phyloP scores from a whole-genome alignment of 2,113 vertebrate species.

The Esox niger region DNA sequence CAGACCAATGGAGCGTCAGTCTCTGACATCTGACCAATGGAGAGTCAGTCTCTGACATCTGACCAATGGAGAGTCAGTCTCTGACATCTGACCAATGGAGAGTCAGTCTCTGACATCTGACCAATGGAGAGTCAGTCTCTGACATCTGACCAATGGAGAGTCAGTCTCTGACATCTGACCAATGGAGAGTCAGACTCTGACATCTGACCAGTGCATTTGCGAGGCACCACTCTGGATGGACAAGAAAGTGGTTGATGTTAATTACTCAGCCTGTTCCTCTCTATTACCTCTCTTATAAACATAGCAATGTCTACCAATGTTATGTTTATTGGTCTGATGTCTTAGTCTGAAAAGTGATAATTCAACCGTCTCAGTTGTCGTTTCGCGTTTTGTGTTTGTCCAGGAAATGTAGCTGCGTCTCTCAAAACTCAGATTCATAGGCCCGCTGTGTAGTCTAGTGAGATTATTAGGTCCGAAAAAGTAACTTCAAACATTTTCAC shows the following conservation, averaged over 20 bases:
- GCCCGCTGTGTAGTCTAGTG: constrained; percentile 9
- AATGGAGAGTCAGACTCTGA: too few species aligned
- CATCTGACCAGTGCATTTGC: constrained; percentile 70
- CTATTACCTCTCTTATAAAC: constrained; percentile 15
- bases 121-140: constrained; percentile 12
- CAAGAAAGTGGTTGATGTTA: constrained; percentile 43
- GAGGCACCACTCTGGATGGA: constrained; percentile 34
- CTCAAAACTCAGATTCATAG: neutral
- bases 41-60: constrained; percentile 22
- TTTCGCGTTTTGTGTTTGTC: too few species aligned
- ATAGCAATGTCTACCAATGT: constrained; percentile 13
- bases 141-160: constrained; percentile 71
- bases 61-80: constrained; percentile 11
- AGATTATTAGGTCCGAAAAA: constrained; percentile 31
- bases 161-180: too few species aligned
- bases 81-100: constrained; percentile 68
- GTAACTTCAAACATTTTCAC: constrained; percentile 37
- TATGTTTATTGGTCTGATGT: neutral
- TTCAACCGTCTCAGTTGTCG: too few species aligned
- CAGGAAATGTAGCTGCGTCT: too few species aligned
- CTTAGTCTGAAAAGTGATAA: too few species aligned
- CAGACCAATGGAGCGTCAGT: neutral
- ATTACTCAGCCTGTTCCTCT: constrained; percentile 2
- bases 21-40: constrained; percentile 64
- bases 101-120: too few species aligned